Percentiles rank a stretch among this genome's conserved stretches.
Conservation (phyloP, 1,140 invertebrate species). For the Heliothis virescens region DNA sequence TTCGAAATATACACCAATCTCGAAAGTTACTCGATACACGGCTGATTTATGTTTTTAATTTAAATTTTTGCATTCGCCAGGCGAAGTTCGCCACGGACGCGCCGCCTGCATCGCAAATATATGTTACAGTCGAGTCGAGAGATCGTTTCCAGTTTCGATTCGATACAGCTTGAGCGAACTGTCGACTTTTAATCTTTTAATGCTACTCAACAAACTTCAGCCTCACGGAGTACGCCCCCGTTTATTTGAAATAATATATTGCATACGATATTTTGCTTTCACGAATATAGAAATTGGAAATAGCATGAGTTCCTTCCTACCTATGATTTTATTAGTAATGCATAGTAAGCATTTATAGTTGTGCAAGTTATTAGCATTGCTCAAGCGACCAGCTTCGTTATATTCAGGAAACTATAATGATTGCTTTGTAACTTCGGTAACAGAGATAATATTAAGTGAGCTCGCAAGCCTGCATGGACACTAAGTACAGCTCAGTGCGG, state of each 20-base stretch:
- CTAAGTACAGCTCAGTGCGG: conserved; percentile 71
- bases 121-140: conserved; percentile 76
- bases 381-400: conserved; percentile 6
- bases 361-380: neutral
- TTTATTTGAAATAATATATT: conserved; percentile 60
- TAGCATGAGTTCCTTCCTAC: neutral
- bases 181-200: conserved; percentile 86
- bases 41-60: conserved; percentile 86
- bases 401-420: conserved; percentile 47
- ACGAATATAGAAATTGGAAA: conserved; percentile 25
- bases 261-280: conserved; percentile 58
- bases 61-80: conserved; percentile 86
- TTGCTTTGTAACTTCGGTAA: conserved; percentile 48
- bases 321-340: neutral
- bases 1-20: conserved; percentile 83
- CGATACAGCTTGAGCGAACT: conserved; percentile 81
- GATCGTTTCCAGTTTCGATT: conserved; percentile 79
- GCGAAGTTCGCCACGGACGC: conserved; percentile 82
- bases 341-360: conserved; percentile 2
- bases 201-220: conserved; percentile 83
- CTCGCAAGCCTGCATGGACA: conserved; percentile 61
- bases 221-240: conserved; percentile 64
- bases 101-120: conserved; percentile 84
- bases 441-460: conserved; percentile 66
- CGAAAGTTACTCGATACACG: conserved; percentile 84